A percentile compares a stretch with the other conserved stretches of the same genome.
Evolutionary conservation across 2,888 invertebrate species (phyloP).

Genomic region (Aleiodes testaceus): DNA sequence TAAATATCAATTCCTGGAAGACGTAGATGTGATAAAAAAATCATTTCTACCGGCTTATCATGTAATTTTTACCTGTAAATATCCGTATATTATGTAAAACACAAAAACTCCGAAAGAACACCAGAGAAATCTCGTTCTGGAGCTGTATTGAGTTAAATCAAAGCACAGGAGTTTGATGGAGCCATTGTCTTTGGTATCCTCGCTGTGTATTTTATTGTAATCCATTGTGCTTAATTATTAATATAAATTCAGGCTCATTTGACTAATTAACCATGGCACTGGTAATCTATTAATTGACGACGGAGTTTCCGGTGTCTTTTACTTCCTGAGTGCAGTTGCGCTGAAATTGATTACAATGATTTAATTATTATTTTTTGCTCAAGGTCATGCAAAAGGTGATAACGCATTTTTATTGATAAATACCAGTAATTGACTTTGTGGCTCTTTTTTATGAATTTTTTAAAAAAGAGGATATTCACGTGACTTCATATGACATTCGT

Average conservation of each 20-base stretch:
- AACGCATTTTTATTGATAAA: background rate
- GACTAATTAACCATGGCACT: background rate
- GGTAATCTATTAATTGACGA: background rate
- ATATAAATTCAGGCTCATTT: background rate
- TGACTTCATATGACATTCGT: background rate
- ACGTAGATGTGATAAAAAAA: background rate
- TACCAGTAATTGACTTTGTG: constrained; percentile 1
- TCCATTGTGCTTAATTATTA: constrained; percentile 1
- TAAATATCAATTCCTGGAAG: constrained; percentile 90
- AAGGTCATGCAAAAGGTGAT: too few relatives aligned
- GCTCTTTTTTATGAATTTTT: background rate
- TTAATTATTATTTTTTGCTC: background rate
- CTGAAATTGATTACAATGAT: too few relatives aligned
- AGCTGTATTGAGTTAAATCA: constrained; percentile 80
- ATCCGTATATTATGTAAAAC: constrained; percentile 93
- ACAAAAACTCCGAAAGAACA: constrained; percentile 88
- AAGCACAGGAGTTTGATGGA: constrained; percentile 82
- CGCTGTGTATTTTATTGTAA: constrained; percentile 38
- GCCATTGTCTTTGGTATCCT: constrained; percentile 25
- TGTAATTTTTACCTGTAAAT: constrained; percentile 83
- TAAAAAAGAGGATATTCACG: background rate
- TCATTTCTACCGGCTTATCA: background rate
- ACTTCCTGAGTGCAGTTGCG: too few relatives aligned
- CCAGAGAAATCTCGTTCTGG: constrained; percentile 82
- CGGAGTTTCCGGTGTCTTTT: too few relatives aligned